Base-by-base conservation (phyloP, 2,888 invertebrate genomes). In the Plebejus melissa region DNA sequence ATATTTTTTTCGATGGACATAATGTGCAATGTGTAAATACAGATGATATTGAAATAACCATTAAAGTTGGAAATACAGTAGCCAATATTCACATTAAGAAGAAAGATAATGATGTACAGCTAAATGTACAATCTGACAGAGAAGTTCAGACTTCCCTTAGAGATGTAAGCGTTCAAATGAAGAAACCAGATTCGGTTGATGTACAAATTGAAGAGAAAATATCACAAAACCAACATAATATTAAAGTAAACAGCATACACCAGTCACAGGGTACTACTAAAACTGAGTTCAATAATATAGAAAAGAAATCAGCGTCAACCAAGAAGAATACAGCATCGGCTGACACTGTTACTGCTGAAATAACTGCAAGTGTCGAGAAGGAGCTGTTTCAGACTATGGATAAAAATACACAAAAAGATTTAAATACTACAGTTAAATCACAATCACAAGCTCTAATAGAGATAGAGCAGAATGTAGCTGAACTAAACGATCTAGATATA, bases 271-370 rank as follows among this genome's bases (percentile, higher is more conserved):
- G 65, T 77, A 79, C 79, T 76, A 79, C 78, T 70, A 79, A 78
- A 76, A 77, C 77, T 75, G 76, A 81, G 54, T 76, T 77, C 76
- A 76, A 80, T 76, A 76, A 80, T 76, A 75, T 78, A 77, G 22
- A 77, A 69, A 76, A 69, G 69, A 87, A 87, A 82, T 83, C 86
- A 76, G 75, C 74, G 38, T 85, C 85, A 74, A 82, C 79, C 4
- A 90, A 89, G 78, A 91, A 89, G 82, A 87, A 90, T 79, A 93
- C 92, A 74, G 89, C 88, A 28, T 91, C 92, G 76, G 91, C 90
- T 76, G 91, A 90, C 38, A 93, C 92, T 77, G 85, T 82, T 75
- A 86, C 87, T 69, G 88, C 81, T 74, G 89, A 90, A 82, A 92
- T 90, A 13, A 90, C 91, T 77, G 89, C 88, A 78, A 92, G 90